Conservation (phyloP, 2,888 invertebrate species). For the Hirtodrosophila trivittata region DNA sequence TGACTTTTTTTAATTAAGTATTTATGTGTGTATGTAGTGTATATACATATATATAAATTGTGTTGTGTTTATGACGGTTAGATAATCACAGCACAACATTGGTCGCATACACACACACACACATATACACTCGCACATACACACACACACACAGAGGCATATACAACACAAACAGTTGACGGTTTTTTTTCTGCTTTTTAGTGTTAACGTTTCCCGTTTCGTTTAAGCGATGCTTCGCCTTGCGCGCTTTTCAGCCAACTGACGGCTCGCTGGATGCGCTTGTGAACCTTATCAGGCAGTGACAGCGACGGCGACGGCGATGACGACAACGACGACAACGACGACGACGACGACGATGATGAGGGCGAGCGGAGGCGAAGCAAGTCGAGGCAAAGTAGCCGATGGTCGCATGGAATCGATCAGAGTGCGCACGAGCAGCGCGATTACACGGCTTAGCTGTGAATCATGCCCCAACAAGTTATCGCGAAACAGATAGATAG, state of each 20-base stretch:
- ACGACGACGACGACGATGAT: constrained; percentile 27
- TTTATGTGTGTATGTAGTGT: constrained; percentile 14
- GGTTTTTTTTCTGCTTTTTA: constrained; percentile 22
- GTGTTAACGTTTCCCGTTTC: constrained; percentile 41
- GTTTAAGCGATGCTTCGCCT: constrained; percentile 62
- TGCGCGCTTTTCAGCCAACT: constrained; percentile 73
- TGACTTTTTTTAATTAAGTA: constrained; percentile 46
- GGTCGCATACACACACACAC: constrained; percentile 18
- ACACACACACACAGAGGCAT: constrained; percentile 38
- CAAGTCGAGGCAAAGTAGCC: not conserved
- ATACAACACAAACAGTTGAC: constrained; percentile 47
- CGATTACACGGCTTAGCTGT: constrained; percentile 71
- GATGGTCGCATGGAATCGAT: constrained; percentile 55
- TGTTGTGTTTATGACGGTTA: constrained; percentile 61
- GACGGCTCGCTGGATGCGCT: constrained; percentile 71
- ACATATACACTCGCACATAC: constrained; percentile 6
- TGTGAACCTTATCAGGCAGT: constrained; percentile 75
- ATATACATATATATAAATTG: constrained; percentile 35
- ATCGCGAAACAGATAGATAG: constrained; percentile 4
- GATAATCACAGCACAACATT: constrained; percentile 67
- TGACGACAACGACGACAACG: constrained; percentile 16
- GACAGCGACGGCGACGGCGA: constrained; percentile 26
- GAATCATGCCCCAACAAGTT: constrained; percentile 61
- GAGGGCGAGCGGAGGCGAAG: constrained; percentile 13
- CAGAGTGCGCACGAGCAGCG: constrained; percentile 74